Evolutionary conservation across 2,888 invertebrate genomes (phyloP).

Genomic region (Glomeris marginata): DNA sequence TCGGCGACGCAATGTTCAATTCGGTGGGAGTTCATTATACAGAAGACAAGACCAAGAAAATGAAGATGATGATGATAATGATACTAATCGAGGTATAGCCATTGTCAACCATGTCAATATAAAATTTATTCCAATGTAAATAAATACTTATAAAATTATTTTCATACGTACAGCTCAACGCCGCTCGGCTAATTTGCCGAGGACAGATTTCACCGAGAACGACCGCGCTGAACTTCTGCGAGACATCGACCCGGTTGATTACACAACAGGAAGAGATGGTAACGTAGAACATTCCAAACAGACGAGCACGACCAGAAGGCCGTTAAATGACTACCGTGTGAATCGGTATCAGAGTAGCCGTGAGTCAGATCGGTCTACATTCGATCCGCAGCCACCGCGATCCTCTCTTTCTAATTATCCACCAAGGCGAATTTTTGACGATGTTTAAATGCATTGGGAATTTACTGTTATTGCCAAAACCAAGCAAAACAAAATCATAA

Average conservation of each 20-base stretch:
- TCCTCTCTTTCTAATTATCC: conserved; percentile 45
- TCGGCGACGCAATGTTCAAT: conserved; percentile 57
- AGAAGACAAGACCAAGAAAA: not conserved
- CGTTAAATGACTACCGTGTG: not conserved
- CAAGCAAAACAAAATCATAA: too few species aligned
- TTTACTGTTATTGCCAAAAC: too few species aligned
- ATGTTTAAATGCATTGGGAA: conserved; percentile 47
- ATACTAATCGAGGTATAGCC: not conserved
- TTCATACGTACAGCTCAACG: too few species aligned
- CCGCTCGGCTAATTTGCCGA: conserved; percentile 23
- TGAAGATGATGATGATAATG: not conserved
- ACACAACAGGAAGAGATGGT: conserved; percentile 21
- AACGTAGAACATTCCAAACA: not conserved
- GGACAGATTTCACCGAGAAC: conserved; percentile 48
- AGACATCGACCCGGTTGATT: conserved; percentile 49
- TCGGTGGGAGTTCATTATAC: conserved; percentile 27
- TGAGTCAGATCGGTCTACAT: conserved; percentile 21
- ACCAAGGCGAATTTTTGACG: conserved; percentile 66
- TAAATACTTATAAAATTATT: not conserved
- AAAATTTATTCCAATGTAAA: not conserved
- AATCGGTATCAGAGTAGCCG: not conserved
- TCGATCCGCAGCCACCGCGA: conserved; percentile 17
- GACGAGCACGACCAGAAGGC: not conserved
- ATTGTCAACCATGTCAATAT: too few species aligned
- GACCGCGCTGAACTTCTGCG: conserved; percentile 61